Base-by-base conservation (phyloP, 1,140 invertebrate genomes). In the Oncopodura yosiiana region DNA sequence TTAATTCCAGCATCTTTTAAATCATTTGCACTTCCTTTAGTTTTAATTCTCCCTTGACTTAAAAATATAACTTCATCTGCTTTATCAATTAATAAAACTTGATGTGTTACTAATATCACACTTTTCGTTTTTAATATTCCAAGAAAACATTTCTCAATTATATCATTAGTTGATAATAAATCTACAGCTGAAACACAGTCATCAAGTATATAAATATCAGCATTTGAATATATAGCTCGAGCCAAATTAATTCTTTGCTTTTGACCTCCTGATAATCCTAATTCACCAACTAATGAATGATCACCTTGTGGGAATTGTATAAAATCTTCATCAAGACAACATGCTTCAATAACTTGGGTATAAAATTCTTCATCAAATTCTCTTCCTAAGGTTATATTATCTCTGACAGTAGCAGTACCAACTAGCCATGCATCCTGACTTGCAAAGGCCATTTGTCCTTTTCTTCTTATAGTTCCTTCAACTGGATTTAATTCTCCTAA, bases 161-260 rank as follows among this genome's bases (percentile, higher is more conserved):
- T 14, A 21, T 18, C 16, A 1, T 30, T 27, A 12, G 27, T 30
- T 19, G 44, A 16, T 3, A 11, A 30, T 0, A 29, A 21, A 21
- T 80, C 78, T 30, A 80, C 69, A 8, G 77, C 75, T 26, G 74
- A 74, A 3, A 81, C 68, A 4, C 78, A 76, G 65, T 81, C 79
- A 68, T 81, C 80, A 55, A 81, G 64, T 18, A 74, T 64, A 56
- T 74, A 75, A 26, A 80, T 62, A 55, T 81, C 73, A 29, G 70
- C 63, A 45, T 76, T 66, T 5, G 70, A 66, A 61, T 81, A 81
- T 21, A 80, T 69, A 27, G 78, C 75, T 61, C 79, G 65, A 2
- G 80, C 79, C 39, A 82, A 66, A 58, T 70, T 73, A 18, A 81
- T 70, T 59, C 79, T 65, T 63, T 77, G 76, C 58, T 79, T 79